These are phyloP conservation scores for Zaprionus gabonicus DNA, from an alignment of 1,140 invertebrate genomes.

Conservation along the genomic window DNA sequence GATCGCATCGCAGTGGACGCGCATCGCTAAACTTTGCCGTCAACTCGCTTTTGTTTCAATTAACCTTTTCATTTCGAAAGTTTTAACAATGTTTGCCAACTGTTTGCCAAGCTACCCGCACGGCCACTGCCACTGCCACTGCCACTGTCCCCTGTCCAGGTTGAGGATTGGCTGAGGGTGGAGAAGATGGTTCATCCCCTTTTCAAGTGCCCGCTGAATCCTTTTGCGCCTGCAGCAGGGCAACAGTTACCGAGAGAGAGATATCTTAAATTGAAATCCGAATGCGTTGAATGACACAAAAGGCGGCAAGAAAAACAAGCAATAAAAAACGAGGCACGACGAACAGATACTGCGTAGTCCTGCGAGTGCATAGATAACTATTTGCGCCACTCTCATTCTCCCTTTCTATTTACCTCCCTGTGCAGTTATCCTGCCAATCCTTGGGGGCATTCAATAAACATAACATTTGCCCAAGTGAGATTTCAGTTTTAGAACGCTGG, in stretches of 20 bases:
- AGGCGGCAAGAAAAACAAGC: background rate
- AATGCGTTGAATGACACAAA: conserved; percentile 60
- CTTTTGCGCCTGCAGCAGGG: conserved; percentile 15
- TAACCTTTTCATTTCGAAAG: conserved; percentile 80
- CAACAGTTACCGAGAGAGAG: conserved; percentile 57
- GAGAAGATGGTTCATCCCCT: background rate
- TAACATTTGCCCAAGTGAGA: conserved; percentile 21
- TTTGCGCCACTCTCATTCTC: background rate
- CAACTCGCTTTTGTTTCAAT: conserved; percentile 81
- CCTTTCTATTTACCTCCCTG: background rate
- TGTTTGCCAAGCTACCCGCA: conserved; percentile 51
- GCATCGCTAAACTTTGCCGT: conserved; percentile 74
- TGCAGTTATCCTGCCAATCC: background rate
- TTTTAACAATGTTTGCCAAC: conserved; percentile 80
- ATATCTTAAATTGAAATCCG: conserved; percentile 79
- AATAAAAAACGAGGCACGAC: background rate
- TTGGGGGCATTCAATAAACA: conserved; percentile 72
- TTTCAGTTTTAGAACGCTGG: background rate
- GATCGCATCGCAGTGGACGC: conserved; percentile 54
- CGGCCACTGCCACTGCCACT: background rate
- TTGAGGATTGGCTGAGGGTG: background rate
- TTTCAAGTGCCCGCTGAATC: conserved; percentile 19
- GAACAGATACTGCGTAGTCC: background rate
- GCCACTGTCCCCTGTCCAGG: background rate
- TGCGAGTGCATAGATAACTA: background rate